Base-by-base conservation (phyloP, 2,888 invertebrate species). In the Temnothorax rugatulus region DNA sequence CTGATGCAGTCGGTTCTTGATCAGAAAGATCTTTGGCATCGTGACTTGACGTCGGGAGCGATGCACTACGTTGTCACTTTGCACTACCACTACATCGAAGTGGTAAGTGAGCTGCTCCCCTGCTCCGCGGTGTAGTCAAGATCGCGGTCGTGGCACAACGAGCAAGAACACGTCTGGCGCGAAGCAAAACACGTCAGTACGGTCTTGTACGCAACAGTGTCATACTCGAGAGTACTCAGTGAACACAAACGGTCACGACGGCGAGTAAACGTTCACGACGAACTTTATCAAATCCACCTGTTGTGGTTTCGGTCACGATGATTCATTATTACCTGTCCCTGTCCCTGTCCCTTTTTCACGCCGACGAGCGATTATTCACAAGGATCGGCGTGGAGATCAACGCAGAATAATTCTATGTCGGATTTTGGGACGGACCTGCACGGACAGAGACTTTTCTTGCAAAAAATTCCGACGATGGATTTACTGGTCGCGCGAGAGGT, bases 21-120 rank as follows among this genome's bases (percentile, higher is more conserved):
- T 98, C 93, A 98, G 95, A 95, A 98, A 98, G 95, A 98, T 98
- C 96, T 98, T 98, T 96, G 98, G 98, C 98, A 98, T 98, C 93
- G 93, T 95, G 93, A 77, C 47, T 83, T 64, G 68, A 69, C 54
- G 88, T 79, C 63, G 57, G 38, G 57, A 69, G 76, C 61, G 77
- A 59, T 83, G 69, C 69, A 77, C 77, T 84, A 83, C 81, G 73
- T 68, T 82, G 66, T 85, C 89, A 87, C 90, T 90, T 68, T 84
- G 84, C 87, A 89, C 89, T 88, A 85, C 91, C 87, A 91, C 91
- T 87, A 86, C 86, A 77, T 69, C 68, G 52, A 69, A 68, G 77
- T 69, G 69, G 29, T 77, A 54, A 52, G 44, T 44, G 29, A 74
- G 59, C 29, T 47, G 66, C 29, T 57, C 18, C 41, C 25, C 41